Evolutionary conservation across 2,797 vertebrate species (phyloP), one percentile per base, ranked within the genome.

Genomic region (Eulemur coronatus): DNA sequence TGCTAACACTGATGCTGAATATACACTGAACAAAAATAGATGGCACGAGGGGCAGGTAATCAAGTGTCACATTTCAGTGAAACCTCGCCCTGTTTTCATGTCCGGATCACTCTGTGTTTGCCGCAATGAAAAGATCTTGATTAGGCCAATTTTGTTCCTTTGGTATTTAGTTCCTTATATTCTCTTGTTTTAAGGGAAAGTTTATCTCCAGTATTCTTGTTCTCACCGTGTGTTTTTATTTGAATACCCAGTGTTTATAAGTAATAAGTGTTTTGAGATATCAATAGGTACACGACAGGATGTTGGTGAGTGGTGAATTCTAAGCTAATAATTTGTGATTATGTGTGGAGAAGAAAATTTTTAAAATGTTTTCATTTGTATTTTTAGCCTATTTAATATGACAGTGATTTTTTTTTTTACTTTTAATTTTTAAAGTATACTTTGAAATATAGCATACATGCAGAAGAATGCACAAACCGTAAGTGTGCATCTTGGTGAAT

Each of bases 61-160:
- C 52, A 22, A 8, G 73, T 41, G 76, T 91, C 57, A 14, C 46
- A 5, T 86, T 89, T 95, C 79, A 20, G 13, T 46, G 80, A 91
- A 48, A 41, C 35, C 38, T 28, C 35, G 35, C n/a, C 69, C 4
- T 1, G 22, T 48, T 63, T 94, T 96, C 91, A 26, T 89, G 89
- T 80, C 87, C 80, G 7, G 15, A 57, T 89, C 46, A 55, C 59
- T 84, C 79, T 94, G 33, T 85, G 72, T 94, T 95, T 75, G 72
- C 78, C 89, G 50, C 73, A 76, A 11, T 90, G 95, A 88, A 95
- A 95, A 87, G 82, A 81, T 67, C 35, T 92, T 80, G 35, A 87
- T 92, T 84, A 84, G 61, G 13, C 82, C 92, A 78, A 2, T 90
- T 96, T 90, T 92, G 48, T 88, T 50, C 55, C 65, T 96, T 97